Evolutionary conservation across 2,888 invertebrate species (phyloP).

Genomic region (Cacoxenus indagator): DNA sequence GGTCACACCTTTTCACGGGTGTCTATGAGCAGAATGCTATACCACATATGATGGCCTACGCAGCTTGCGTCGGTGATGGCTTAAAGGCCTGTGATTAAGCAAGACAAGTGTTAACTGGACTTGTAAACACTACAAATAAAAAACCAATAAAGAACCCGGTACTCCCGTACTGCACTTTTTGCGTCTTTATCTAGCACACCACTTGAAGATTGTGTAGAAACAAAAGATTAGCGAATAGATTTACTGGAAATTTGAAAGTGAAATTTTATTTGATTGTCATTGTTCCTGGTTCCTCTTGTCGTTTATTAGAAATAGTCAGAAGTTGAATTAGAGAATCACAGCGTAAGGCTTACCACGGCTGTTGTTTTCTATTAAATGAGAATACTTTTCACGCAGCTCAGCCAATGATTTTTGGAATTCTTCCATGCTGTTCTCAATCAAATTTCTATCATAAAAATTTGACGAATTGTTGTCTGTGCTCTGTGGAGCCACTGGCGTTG

Average conservation of each 20-base stretch:
- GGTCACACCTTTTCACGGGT: conserved; percentile 85
- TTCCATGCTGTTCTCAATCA: conserved; percentile 52
- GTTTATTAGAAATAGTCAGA: too few relatives aligned
- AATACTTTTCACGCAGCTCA: conserved; percentile 55
- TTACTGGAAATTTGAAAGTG: too few relatives aligned
- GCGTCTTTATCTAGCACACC: too few relatives aligned
- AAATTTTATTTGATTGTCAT: too few relatives aligned
- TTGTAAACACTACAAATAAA: background rate
- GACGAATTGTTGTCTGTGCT: conserved; percentile 18
- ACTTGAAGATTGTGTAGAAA: too few relatives aligned
- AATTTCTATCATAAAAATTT: conserved; percentile 28
- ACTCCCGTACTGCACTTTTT: too few relatives aligned
- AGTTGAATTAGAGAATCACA: conserved; percentile 35
- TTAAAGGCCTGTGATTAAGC: conserved; percentile 65
- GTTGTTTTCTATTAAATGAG: conserved; percentile 40
- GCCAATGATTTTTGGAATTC: conserved; percentile 52
- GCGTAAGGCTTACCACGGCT: conserved; percentile 40
- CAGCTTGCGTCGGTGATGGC: conserved; percentile 80
- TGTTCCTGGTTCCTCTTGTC: too few relatives aligned
- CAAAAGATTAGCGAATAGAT: too few relatives aligned
- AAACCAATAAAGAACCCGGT: too few relatives aligned
- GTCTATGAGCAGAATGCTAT: conserved; percentile 84
- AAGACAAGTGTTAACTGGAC: background rate
- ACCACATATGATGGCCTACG: conserved; percentile 82
- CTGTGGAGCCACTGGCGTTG: background rate